Conservation (phyloP, 2,797 vertebrate genomes). For the Molossus alvarezi region DNA sequence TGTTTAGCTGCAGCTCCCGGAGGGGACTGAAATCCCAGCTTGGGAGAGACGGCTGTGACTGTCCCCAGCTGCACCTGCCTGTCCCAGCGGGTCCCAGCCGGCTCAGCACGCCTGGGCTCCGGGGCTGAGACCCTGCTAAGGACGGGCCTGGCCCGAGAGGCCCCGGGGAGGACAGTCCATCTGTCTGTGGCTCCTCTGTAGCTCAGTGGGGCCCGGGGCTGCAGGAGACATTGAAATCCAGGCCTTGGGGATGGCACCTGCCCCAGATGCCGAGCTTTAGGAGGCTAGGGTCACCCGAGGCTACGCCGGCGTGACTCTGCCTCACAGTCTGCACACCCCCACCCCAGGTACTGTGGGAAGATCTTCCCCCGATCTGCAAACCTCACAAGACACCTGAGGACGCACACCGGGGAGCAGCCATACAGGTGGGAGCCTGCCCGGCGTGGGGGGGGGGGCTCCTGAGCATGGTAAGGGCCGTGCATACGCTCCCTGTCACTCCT, state of each 20-base stretch:
- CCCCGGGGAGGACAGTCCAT: accelerated
- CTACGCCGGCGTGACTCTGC: accelerated
- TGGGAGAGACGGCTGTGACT: accelerated
- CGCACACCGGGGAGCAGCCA: slow-evolving; percentile 99
- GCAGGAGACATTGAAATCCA: not conserved
- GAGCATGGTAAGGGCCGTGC: no score
- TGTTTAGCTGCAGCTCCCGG: accelerated
- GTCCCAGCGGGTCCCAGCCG: accelerated
- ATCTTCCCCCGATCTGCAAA: slow-evolving; percentile 99
- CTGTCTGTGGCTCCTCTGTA: not conserved
- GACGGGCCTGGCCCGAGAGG: accelerated
- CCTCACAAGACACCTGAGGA: slow-evolving; percentile 99
- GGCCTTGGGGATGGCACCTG: not conserved
- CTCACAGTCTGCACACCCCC: not conserved
- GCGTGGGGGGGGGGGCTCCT: not conserved
- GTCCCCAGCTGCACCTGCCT: accelerated
- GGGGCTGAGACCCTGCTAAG: accelerated
- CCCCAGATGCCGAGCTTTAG: accelerated
- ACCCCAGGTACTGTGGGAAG: slow-evolving; percentile 98
- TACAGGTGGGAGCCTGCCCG: slow-evolving; percentile 93
- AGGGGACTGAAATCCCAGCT: accelerated
- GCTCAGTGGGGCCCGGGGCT: not conserved
- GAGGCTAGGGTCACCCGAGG: accelerated
- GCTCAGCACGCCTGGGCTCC: accelerated
- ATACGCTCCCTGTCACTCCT: not conserved